phyloP scores from a whole-genome alignment of 2,113 vertebrate genomes.

The Zapus hudsonius region DNA sequence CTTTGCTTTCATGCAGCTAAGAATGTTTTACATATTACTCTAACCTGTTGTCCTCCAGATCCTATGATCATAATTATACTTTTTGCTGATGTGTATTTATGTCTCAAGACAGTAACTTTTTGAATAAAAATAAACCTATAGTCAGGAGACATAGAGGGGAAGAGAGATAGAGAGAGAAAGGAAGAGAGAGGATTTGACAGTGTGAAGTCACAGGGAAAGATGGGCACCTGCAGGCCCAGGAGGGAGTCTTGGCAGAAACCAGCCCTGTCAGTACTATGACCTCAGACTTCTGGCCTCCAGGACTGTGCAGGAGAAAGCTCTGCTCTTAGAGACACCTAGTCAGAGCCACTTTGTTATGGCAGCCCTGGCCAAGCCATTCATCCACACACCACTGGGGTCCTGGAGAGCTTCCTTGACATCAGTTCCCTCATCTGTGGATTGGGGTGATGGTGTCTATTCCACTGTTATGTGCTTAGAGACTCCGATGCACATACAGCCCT shows the following conservation, averaged over 20 bases:
- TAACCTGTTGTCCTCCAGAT: conserved; percentile 97
- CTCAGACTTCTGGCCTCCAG: background rate
- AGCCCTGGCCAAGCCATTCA: background rate
- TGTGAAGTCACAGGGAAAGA: background rate
- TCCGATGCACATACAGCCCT: no score
- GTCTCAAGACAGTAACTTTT: conserved; percentile 99
- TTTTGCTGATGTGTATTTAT: conserved; percentile 99
- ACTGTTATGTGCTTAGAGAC: no score
- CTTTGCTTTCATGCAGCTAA: conserved; percentile 94
- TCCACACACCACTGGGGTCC: background rate
- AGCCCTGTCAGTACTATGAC: no score
- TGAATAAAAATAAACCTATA: conserved; percentile 99
- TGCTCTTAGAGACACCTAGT: background rate
- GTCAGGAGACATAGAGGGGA: conserved; percentile 33
- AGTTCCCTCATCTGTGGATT: no score
- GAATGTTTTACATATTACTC: conserved; percentile 95
- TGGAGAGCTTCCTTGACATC: background rate
- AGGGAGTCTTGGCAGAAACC: background rate
- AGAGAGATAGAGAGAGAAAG: background rate
- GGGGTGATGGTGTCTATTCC: no score
- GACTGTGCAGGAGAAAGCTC: background rate
- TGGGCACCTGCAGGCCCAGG: background rate
- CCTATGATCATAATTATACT: conserved; percentile 96
- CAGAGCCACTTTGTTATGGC: background rate
- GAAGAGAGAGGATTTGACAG: background rate